Evolutionary conservation across 2,113 vertebrate species (phyloP).

Genomic region (Catharus minimus): DNA sequence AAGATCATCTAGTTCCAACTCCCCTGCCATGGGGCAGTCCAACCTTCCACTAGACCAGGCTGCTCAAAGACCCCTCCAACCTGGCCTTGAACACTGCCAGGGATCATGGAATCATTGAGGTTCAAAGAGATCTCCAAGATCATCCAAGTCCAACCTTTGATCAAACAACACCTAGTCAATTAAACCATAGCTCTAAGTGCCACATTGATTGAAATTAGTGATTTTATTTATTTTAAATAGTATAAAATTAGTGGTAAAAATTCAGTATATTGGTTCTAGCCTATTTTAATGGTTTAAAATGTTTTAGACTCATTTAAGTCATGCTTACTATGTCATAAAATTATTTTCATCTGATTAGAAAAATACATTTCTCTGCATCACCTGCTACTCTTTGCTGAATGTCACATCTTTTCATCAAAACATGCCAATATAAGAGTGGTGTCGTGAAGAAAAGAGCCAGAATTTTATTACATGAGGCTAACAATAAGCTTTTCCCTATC

Average conservation of each 20-base stretch:
- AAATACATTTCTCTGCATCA: slow-evolving; percentile 20
- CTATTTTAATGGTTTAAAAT: background rate
- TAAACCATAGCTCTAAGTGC: background rate
- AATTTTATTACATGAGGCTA: background rate
- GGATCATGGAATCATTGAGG: background rate
- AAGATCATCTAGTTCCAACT: background rate
- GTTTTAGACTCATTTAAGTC: background rate
- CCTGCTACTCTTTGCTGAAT: background rate
- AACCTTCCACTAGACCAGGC: background rate
- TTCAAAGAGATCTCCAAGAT: background rate
- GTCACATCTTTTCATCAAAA: slow-evolving; percentile 10
- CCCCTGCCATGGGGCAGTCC: background rate
- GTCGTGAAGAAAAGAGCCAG: background rate
- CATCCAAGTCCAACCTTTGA: background rate
- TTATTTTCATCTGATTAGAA: background rate
- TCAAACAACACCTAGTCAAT: background rate
- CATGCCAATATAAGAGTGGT: background rate
- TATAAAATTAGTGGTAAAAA: background rate
- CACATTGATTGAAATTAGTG: background rate
- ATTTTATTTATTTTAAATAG: background rate
- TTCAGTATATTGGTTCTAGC: background rate
- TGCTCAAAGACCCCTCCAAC: background rate
- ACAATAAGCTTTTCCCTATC: background rate
- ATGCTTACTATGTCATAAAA: background rate
- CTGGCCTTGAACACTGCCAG: background rate